A percentile compares a stretch with the other conserved stretches of the same genome.
Evolutionary conservation across 2,797 vertebrate species (phyloP).

Genomic region (Cichlasoma orientale): DNA sequence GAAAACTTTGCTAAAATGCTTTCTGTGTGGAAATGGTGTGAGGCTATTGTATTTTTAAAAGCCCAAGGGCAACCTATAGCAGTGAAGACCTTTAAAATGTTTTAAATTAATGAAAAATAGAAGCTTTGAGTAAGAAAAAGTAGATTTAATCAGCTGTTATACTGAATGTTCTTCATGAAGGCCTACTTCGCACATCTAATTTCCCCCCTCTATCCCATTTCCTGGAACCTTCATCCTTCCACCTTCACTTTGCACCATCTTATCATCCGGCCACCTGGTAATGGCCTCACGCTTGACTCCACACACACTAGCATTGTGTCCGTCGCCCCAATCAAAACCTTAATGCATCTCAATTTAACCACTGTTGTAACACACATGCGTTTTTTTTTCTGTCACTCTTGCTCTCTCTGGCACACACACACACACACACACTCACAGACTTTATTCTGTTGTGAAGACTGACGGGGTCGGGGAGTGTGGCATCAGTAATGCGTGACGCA

Average conservation of each 20-base stretch:
- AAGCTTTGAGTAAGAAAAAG: background rate
- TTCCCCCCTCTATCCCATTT: background rate
- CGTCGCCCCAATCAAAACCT: slow-evolving; percentile 51
- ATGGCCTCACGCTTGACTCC: slow-evolving; percentile 29
- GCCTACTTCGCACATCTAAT: background rate
- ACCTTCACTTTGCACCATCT: slow-evolving; percentile 24
- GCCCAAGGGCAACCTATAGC: background rate
- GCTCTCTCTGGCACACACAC: slow-evolving; percentile 8
- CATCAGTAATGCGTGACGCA: slow-evolving; percentile 61
- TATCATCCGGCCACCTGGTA: slow-evolving; percentile 25
- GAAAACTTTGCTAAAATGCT: background rate
- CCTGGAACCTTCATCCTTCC: slow-evolving; percentile 23
- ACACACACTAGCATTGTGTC: background rate
- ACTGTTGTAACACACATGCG: slow-evolving; percentile 36
- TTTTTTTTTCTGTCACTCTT: background rate
- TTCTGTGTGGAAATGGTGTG: background rate
- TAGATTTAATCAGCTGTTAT: background rate
- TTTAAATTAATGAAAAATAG: background rate
- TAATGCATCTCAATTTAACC: slow-evolving; percentile 66
- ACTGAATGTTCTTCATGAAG: background rate
- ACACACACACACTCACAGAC: background rate
- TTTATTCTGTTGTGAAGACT: slow-evolving; percentile 35
- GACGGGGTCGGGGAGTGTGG: slow-evolving; percentile 34
- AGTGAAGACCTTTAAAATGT: background rate
- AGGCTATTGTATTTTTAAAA: background rate